phyloP scores from a whole-genome alignment of 1,140 invertebrate species.

The Euura saliciscinereae region DNA sequence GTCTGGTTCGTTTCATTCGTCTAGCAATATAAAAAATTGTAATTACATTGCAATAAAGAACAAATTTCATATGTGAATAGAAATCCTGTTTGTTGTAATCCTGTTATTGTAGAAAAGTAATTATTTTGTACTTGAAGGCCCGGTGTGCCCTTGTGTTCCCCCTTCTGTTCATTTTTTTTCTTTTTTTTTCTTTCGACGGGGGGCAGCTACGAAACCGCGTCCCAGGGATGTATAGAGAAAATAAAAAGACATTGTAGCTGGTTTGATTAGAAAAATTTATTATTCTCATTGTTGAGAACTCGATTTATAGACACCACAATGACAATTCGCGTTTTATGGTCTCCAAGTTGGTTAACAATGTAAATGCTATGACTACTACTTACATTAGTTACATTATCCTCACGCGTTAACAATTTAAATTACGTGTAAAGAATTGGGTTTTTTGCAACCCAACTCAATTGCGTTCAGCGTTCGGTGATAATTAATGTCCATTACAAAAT shows the following conservation, averaged over 20 bases:
- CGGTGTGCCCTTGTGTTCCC: too few species aligned
- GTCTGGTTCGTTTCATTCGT: too few species aligned
- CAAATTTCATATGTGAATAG: too few species aligned
- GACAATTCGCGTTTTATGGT: conserved; percentile 42
- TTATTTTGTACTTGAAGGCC: too few species aligned
- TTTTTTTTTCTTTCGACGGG: too few species aligned
- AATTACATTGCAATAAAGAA: too few species aligned
- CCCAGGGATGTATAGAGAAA: too few species aligned
- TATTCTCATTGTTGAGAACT: conserved; percentile 39
- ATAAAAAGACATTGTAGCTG: neutral
- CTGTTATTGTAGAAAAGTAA: too few species aligned
- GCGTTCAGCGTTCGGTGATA: neutral
- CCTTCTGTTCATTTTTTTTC: too few species aligned
- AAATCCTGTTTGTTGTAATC: too few species aligned
- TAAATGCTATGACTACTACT: conserved; percentile 45
- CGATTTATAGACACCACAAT: conserved; percentile 44
- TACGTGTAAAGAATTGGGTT: neutral
- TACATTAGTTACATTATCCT: conserved; percentile 46
- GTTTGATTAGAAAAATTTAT: conserved; percentile 48
- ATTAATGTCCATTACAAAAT: neutral
- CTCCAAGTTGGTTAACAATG: conserved; percentile 45
- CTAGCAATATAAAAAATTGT: too few species aligned
- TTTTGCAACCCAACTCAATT: neutral
- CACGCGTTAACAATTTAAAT: conserved; percentile 13
- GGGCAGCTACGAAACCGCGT: too few species aligned